A percentile compares a stretch with the other conserved stretches of the same genome.
Evolutionary conservation across 2,888 invertebrate genomes (phyloP).

Genomic region (Priocnemis perturbator): DNA sequence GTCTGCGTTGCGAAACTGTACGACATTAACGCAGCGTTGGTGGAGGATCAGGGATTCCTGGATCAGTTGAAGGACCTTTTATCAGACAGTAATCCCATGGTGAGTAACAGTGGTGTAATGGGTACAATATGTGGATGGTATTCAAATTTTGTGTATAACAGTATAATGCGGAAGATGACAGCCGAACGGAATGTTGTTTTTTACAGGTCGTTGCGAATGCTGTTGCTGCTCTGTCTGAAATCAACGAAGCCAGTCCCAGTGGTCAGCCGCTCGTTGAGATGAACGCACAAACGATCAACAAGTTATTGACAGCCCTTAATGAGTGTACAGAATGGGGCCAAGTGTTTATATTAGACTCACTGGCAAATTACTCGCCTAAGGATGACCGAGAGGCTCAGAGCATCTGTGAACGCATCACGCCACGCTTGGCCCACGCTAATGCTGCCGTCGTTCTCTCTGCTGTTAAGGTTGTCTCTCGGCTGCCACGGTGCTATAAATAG

Average conservation of each 20-base stretch:
- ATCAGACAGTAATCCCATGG: slow-evolving; percentile 99
- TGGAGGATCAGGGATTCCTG: slow-evolving; percentile 93
- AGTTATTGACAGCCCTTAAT: slow-evolving; percentile 97
- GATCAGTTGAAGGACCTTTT: slow-evolving; percentile 97
- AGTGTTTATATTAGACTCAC: slow-evolving; percentile 97
- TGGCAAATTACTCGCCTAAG: slow-evolving; percentile 97
- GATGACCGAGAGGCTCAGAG: slow-evolving; percentile 99
- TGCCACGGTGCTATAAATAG: background rate
- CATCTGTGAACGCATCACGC: slow-evolving; percentile 98
- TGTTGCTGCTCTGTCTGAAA: slow-evolving; percentile 98
- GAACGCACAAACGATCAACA: slow-evolving; percentile 98
- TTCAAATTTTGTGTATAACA: no score
- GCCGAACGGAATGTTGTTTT: slow-evolving; percentile 19
- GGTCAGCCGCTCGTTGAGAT: slow-evolving; percentile 97
- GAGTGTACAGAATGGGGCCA: slow-evolving; percentile 99
- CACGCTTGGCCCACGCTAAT: slow-evolving; percentile 98
- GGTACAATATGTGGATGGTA: background rate
- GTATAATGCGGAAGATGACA: no score
- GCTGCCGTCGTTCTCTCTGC: slow-evolving; percentile 99
- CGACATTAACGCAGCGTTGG: slow-evolving; percentile 87
- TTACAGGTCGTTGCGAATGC: slow-evolving; percentile 95
- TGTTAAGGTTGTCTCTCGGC: slow-evolving; percentile 85
- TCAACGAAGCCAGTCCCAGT: slow-evolving; percentile 96
- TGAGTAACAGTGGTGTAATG: slow-evolving; percentile 60
- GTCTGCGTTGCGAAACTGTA: slow-evolving; percentile 99